Conservation (phyloP, 2,888 invertebrate species). For the Lasioglossum lativentre region DNA sequence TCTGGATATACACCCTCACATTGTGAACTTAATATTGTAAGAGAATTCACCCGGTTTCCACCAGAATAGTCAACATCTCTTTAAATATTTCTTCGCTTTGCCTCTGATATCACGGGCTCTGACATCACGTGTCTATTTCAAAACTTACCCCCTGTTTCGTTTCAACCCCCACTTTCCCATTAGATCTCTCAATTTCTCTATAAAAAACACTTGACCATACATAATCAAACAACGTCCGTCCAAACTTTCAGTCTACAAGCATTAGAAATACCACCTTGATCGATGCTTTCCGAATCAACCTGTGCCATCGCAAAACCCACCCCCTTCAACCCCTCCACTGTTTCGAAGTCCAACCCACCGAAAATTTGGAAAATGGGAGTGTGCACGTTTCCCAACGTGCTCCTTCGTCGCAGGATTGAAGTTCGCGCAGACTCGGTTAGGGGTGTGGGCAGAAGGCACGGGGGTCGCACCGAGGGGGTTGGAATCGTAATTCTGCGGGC, state of each 20-base stretch:
- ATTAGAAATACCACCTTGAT: neutral
- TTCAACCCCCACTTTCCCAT: neutral
- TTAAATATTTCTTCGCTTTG: neutral
- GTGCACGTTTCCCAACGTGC: neutral
- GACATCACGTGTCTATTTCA: neutral
- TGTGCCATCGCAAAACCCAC: neutral
- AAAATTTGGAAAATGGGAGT: neutral
- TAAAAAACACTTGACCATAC: neutral
- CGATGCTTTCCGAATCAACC: neutral
- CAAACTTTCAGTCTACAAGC: neutral
- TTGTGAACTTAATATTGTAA: neutral
- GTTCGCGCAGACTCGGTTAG: conserved; percentile 3
- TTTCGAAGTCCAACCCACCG: neutral
- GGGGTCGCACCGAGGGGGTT: conserved; percentile 12
- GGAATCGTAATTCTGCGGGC: conserved; percentile 54
- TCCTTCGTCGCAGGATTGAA: conserved; percentile 58
- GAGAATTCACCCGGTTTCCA: neutral
- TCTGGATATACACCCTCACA: neutral
- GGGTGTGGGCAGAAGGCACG: conserved; percentile 16
- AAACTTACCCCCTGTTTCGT: neutral
- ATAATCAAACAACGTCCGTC: neutral
- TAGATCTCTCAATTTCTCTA: no score
- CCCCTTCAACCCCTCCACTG: neutral
- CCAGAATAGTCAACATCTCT: neutral
- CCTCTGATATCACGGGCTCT: neutral